Evolutionary conservation across 2,888 invertebrate species (phyloP).

Genomic region (Thereva unica): DNA sequence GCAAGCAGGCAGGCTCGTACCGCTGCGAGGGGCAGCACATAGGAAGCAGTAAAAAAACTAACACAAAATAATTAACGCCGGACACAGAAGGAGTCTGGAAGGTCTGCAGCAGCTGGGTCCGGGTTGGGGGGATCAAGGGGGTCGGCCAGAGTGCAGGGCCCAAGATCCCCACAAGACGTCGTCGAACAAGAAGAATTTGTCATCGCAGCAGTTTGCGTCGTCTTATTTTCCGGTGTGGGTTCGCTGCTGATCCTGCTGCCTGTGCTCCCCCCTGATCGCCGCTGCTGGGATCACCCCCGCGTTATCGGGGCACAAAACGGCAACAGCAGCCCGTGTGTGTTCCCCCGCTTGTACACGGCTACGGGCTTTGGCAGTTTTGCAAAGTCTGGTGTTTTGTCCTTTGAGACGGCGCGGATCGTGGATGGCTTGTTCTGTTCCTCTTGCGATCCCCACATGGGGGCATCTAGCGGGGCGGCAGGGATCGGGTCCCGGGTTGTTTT

Average conservation of each 20-base stretch:
- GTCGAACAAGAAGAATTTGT: conserved; percentile 32
- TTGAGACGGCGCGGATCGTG: too few relatives aligned
- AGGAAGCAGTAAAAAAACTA: neutral
- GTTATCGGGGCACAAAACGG: too few relatives aligned
- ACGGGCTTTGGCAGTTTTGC: too few relatives aligned
- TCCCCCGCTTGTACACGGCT: too few relatives aligned
- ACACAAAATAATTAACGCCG: conserved; percentile 16
- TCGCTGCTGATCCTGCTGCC: conserved; percentile 6
- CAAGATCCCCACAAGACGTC: neutral
- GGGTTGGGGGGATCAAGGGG: neutral
- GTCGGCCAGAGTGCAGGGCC: neutral
- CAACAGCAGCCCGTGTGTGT: too few relatives aligned
- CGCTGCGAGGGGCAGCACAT: conserved; percentile 2
- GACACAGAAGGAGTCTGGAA: conserved; percentile 23
- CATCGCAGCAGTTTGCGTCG: conserved; percentile 32
- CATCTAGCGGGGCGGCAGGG: too few relatives aligned
- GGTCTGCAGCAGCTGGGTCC: neutral
- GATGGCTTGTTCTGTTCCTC: too few relatives aligned
- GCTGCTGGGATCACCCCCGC: too few relatives aligned
- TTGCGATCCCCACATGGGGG: too few relatives aligned
- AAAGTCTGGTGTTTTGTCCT: too few relatives aligned
- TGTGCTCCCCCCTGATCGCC: too few relatives aligned
- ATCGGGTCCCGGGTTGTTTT: neutral
- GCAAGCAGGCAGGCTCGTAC: too few relatives aligned
- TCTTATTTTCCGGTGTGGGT: neutral